Base-by-base conservation (phyloP, 2,797 vertebrate species). In the Sebastes baramenuke region DNA sequence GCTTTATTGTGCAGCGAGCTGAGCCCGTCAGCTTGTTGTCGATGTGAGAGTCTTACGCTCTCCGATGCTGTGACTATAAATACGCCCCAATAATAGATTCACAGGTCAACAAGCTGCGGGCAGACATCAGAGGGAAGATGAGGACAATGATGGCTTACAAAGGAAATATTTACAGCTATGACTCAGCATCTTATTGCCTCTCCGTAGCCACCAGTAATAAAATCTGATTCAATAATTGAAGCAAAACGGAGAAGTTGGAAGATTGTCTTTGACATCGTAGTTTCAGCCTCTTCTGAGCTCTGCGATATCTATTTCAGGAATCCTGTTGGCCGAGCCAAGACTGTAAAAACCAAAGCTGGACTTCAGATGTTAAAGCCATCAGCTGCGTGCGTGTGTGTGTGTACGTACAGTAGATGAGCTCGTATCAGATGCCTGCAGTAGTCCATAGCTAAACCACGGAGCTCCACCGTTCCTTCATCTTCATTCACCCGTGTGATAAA, bases 311-410 rank as follows among this genome's bases (percentile, higher is more conserved):
- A 87, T 94, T 94, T 95, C 95, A 93, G 89, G 89, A 89, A 87
- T 92, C 87, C 87, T 68, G 80, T 72, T n/a, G 74, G 74, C 79
- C 82, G 75, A 84, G 84, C 87, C 88, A 88, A 82, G 87, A 79
- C 90, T 84, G 81, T 87, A 86, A 93, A 91, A 89, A 52, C 67
- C 72, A 87, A 87, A 94, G 90, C 88, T 83, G 81, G 89, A 86
- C 68, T 67, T 89, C 89, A 93, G 87, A 93, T 95, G 94, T 91
- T 93, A 91, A 95, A 95, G 77, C 90, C 87, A 95, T 95, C 90
- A 95, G 87, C 77, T 58, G 60, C 5, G 8, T 22, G 64, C 22
- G 73, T 65, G 22, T 24, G 46, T 22, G 73, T 30, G 76, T 65
- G 20, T 24, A 29, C 29, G 46, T 22, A 73, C 66, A 54, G 42